Base-by-base conservation (phyloP, 2,797 vertebrate species). In the Gouania willdenowi region DNA sequence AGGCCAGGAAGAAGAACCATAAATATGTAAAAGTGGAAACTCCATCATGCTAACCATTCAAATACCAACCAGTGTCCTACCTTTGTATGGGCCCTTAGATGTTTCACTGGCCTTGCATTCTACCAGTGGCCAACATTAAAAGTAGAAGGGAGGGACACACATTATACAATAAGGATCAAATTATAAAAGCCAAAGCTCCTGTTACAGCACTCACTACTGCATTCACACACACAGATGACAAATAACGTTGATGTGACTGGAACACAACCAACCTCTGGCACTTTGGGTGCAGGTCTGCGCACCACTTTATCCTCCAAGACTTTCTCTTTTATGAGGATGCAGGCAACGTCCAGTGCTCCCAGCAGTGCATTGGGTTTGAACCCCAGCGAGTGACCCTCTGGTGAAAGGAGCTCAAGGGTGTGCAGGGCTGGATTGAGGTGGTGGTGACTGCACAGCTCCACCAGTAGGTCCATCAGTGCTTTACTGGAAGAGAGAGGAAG, bases 391-490 rank as follows among this genome's bases (percentile, higher is more conserved):
- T 87, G 89, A 30, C 86, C 76, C 48, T 86, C 88, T 0, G 81
- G 65, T 18, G 93, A 90, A 45, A 89, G 77, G 54, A 95, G 79
- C 69, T 98, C 95, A 70, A 99, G 86, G 34, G 88, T 91, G 43
- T 99, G 90, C 41, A 92, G 86, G 8, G 92, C 87, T 8, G 97
- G 95, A 71, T 94, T 98, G 65, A 99, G 87, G 70, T 68, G 95
- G 71, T 95, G 86, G 42, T 87, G 89, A 70, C 93, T 91, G 59
- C 96, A 98, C 42, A 97, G 79, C 26, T 98, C 94, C 11, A 98
- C 93, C 80, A 98, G 78, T 0, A 99, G 64, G 82, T 99, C 97
- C 95, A 99, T 98, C 85, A 98, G 87, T 24, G 96, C 93, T 77
- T 94, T 93, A 79, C 96, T 98, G 83, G 53, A 41, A 47, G 54